Base-by-base conservation (phyloP, 2,888 invertebrate genomes). In the Muschampia plurimacula region DNA sequence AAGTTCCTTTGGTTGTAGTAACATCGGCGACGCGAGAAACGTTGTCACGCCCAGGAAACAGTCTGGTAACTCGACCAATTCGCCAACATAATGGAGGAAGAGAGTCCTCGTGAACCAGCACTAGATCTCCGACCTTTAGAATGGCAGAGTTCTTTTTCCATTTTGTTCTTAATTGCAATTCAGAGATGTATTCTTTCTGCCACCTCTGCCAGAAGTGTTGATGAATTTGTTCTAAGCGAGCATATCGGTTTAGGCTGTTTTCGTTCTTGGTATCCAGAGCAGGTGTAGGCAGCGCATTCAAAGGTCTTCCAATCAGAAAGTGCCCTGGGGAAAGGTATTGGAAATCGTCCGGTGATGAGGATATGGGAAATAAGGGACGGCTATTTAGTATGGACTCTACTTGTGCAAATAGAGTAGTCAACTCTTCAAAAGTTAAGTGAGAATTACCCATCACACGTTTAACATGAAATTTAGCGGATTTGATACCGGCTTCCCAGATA, bases 261-360 rank as follows among this genome's bases (percentile, higher is more conserved):
- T 52, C 15, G 2, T 52, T 52, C 15, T 52, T 52, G 52, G 6
- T 52, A 0, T 52, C 15, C 52, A 52, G 52, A 52, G 52, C 52
- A 15, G 52, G 52, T 8, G 52, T 8, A 52, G 52, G 52, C 2
- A 52, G 15, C 12, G 52, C 52, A 8, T n/a, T 52, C 8, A 52
- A 0, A 7, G 52, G 52, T 15, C 52, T 15, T 15, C 52, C n/a
- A 8, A 52, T 52, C 15, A 52, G 52, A 52, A 52, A 52, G 7
- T 52, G 52, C 52, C 52, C 52, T 52, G 52, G 52, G 12, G 52
- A 52, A 15, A 15, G 52, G 52, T 52, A 52, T 52, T 52, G 52
- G 52, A 52, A 52, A 2, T 52, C 52, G 52, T 52, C 52, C 8
- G 15, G 52, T 52, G n/a, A 52, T 15, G 52, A 15, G 52, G 52